These are phyloP conservation scores for Drymonia ruficornis DNA, from an alignment of 2,888 invertebrate species.

Conservation along the genomic window DNA sequence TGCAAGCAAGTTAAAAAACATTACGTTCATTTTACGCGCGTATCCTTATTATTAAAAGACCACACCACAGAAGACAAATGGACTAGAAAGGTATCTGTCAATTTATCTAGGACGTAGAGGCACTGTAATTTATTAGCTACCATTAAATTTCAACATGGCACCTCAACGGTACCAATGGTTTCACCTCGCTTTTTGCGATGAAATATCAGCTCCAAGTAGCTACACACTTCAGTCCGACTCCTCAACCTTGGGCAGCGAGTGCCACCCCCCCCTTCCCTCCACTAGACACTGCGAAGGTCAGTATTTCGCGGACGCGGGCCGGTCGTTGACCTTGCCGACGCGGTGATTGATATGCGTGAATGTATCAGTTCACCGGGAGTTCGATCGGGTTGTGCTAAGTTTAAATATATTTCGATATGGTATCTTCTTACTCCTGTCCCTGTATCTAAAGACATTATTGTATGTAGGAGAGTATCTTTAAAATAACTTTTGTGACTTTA, in stretches of 20 bases:
- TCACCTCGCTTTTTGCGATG: conserved; percentile 16
- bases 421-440: too few species aligned
- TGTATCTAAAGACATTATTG: not conserved
- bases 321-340: conserved; percentile 47
- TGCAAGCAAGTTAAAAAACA: too few species aligned
- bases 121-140: not conserved
- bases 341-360: conserved; percentile 46
- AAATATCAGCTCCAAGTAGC: not conserved
- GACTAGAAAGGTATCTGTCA: too few species aligned
- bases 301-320: conserved; percentile 39
- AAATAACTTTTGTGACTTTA: too few species aligned
- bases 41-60: not conserved
- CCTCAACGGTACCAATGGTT: conserved; percentile 12
- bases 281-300: conserved; percentile 37
- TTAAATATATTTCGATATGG: not conserved
- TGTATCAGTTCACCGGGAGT: conserved; percentile 6
- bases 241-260: conserved; percentile 1
- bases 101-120: too few species aligned
- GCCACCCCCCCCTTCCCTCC: conserved; percentile 3
- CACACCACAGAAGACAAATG: too few species aligned
- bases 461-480: too few species aligned
- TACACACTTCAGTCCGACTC: conserved; percentile 7
- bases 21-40: too few species aligned
- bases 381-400: not conserved
- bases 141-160: conserved; percentile 12